Base-by-base conservation (phyloP, 2,797 vertebrate species). In the Falco columbarius region DNA sequence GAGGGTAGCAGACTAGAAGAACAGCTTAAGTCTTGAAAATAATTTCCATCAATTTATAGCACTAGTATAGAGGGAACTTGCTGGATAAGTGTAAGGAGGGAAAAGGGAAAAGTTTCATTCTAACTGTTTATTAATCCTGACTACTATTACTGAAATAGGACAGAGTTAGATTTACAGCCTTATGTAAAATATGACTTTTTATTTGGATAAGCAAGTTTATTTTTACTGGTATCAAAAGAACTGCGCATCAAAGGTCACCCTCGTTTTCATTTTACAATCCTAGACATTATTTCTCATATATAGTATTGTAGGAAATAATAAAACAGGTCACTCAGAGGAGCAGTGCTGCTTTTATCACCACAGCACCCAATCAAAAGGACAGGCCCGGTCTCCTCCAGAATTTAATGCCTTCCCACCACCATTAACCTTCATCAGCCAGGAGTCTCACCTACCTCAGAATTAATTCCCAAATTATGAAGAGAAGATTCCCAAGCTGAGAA, bases 221-320 rank as follows among this genome's bases (percentile, higher is more conserved):
- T 93, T 87, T 89, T 84, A 66, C 29, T 61, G 56, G 47, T 63
- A 70, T 80, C 27, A 92, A 73, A 94, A 92, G n/a, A 88, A 81
- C 3, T 0, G 0, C 75, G 62, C 42, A 61, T 29, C 34, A 74
- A 74, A 86, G n/a, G 30, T 58, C 67, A 87, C 24, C 12, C n/a
- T 66, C 5, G 1, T 70, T 86, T 89, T 61, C 27, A 52, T 87
- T 96, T 82, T 75, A 86, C 49, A 87, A 22, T 55, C 34, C 36
- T 20, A 65, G 59, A 49, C 26, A 59, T 6, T 18, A 58, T 47
- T 86, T 76, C 59, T 59, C 42, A 65, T 10, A 44, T 11, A 72
- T 3, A 54, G 23, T 14, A 81, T 14, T 63, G 46, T 51, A 88
- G 29, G 18, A 83, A 87, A 87, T 75, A 62, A 92, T 34, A 36